Conservation (phyloP, 2,888 invertebrate species). For the Liodrosophila aerea region DNA sequence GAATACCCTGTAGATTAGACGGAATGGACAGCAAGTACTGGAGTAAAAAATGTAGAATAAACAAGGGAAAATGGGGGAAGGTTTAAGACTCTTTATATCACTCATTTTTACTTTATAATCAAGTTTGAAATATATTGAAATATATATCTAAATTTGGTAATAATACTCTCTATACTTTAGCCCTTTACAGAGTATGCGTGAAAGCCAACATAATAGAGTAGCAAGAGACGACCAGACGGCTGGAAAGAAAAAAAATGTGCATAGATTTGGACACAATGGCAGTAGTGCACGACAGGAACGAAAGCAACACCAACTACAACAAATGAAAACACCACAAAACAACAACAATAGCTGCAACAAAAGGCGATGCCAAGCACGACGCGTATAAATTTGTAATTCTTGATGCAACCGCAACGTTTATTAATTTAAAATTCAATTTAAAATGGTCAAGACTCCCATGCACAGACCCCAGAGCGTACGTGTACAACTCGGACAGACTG, state of each 20-base stretch:
- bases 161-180: not conserved
- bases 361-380: slow-evolving; percentile 40
- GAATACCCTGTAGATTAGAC: slow-evolving; percentile 8
- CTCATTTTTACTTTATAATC: too few species aligned
- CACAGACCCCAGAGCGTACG: slow-evolving; percentile 26
- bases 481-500: too few species aligned
- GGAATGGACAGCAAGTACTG: too few species aligned
- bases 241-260: slow-evolving; percentile 57
- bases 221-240: slow-evolving; percentile 27
- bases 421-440: slow-evolving; percentile 81
- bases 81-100: too few species aligned
- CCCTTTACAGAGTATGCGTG: slow-evolving; percentile 47
- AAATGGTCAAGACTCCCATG: slow-evolving; percentile 61
- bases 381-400: slow-evolving; percentile 79
- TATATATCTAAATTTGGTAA: too few species aligned
- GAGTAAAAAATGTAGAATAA: too few species aligned
- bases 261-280: slow-evolving; percentile 73
- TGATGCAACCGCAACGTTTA: slow-evolving; percentile 77
- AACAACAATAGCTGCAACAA: slow-evolving; percentile 36
- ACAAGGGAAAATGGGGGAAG: too few species aligned
- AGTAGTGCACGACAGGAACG: slow-evolving; percentile 51
- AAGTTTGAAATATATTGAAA: too few species aligned
- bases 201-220: slow-evolving; percentile 27
- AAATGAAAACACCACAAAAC: too few species aligned
- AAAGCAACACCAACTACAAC: slow-evolving; percentile 8